Conservation (phyloP, 2,113 vertebrate species). For the Junco hyemalis region DNA sequence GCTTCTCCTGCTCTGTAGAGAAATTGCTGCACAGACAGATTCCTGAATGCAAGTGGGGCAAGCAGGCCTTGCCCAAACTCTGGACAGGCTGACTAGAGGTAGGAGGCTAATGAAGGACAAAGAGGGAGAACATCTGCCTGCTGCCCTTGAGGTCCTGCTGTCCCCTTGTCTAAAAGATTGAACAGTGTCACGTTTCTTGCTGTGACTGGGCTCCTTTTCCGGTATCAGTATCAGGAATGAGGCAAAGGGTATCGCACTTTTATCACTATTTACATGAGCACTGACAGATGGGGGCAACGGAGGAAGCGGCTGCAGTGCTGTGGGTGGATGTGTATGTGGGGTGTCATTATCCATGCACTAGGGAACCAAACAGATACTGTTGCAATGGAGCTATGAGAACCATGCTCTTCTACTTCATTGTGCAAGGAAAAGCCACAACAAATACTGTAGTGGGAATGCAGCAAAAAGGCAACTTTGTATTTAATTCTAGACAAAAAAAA, state of each 20-base stretch:
- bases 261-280: neutral
- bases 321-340: neutral
- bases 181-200: neutral
- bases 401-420: neutral
- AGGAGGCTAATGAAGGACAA: neutral
- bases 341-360: neutral
- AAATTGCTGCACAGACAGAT: neutral
- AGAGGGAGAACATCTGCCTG: neutral
- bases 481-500: constrained; percentile 2
- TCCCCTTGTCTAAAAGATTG: neutral
- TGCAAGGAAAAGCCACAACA: neutral
- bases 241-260: neutral
- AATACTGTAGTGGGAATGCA: neutral
- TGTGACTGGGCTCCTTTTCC: neutral
- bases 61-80: neutral
- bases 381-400: neutral
- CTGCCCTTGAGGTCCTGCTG: neutral
- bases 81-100: neutral
- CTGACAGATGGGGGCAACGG: neutral
- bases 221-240: rapidly evolving
- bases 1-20: neutral
- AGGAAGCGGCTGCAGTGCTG: neutral
- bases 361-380: neutral
- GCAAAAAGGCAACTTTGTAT: neutral
- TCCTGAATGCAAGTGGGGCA: neutral